A percentile compares a stretch with the other conserved stretches of the same genome.
These are phyloP conservation scores for Sipha maydis DNA, from an alignment of 2,888 invertebrate species.

Conservation along the genomic window DNA sequence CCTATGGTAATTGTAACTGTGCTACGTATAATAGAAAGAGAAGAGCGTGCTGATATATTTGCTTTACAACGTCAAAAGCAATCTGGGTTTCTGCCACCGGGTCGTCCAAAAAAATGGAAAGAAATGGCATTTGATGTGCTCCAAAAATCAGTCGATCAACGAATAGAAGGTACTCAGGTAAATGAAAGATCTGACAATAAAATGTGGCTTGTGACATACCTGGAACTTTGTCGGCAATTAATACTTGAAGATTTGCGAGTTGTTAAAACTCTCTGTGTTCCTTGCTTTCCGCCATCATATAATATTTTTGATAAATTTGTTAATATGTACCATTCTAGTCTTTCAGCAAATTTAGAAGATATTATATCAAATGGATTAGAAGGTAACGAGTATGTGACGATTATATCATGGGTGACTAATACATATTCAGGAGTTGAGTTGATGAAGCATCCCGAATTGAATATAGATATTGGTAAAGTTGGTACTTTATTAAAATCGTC, in stretches of 20 bases:
- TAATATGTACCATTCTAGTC: slow-evolving; percentile 90
- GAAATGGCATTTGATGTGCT: slow-evolving; percentile 85
- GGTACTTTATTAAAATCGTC: slow-evolving; percentile 82
- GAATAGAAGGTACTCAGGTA: slow-evolving; percentile 94
- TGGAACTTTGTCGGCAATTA: slow-evolving; percentile 85
- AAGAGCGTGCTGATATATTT: slow-evolving; percentile 93
- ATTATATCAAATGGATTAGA: slow-evolving; percentile 88
- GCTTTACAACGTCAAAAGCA: slow-evolving; percentile 72
- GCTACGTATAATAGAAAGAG: slow-evolving; percentile 93
- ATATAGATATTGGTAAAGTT: slow-evolving; percentile 76
- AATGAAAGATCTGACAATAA: slow-evolving; percentile 92
- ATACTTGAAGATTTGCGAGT: slow-evolving; percentile 92
- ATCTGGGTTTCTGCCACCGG: slow-evolving; percentile 75
- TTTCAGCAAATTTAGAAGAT: slow-evolving; percentile 86
- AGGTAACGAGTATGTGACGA: slow-evolving; percentile 95
- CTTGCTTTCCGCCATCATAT: slow-evolving; percentile 95
- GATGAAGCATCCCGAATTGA: slow-evolving; percentile 87
- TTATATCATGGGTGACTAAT: slow-evolving; percentile 92
- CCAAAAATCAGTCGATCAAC: slow-evolving; percentile 80
- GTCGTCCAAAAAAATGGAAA: slow-evolving; percentile 92
- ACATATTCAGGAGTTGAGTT: slow-evolving; percentile 89
- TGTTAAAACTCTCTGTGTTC: slow-evolving; percentile 87
- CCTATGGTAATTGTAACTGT: slow-evolving; percentile 96
- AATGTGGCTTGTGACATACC: slow-evolving; percentile 93
- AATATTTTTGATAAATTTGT: slow-evolving; percentile 92